Base-by-base conservation (phyloP, 2,797 vertebrate genomes). In the Nyctibius grandis region DNA sequence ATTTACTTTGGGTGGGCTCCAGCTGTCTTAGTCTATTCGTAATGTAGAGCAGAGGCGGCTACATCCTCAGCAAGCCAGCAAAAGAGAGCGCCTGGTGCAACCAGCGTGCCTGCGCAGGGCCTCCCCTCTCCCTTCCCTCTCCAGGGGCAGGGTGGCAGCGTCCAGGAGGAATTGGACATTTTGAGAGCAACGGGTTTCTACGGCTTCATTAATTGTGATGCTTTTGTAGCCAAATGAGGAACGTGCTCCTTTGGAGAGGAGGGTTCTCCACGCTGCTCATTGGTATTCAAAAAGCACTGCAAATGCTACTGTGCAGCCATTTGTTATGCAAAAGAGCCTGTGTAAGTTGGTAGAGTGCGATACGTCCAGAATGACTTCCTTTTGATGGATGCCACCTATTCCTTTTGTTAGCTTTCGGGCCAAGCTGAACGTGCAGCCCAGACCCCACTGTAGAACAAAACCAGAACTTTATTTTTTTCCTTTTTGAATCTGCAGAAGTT, bases 321-420 rank as follows among this genome's bases (percentile, higher is more conserved):
- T 97, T 97, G 97, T 97, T 96, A 97, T 97, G 96, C 95, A 97
- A 93, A 97, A 96, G 85, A 91, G 72, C 92, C 82, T 48, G 42
- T 79, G 83, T 91, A 93, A 93, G 86, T 95, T 95, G 77, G 78
- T 95, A 77, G 85, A 60, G 91, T 67, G 96, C 33, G 33, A 77
- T 94, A 94, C 15, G 60, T 92, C 95, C 92, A 57, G 91, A 86
- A 91, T 88, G 80, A 86, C 91, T 96, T 97, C 93, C 85, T 93
- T 96, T 90, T 97, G 91, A 96, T 95, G 92, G 81, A 90, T 96
- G 88, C 85, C 93, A 95, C 92, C 91, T 96, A 91, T 77, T 95
- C 90, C 89, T 96, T 95, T 97, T 96, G 93, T 97, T 95, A 82
- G 88, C 77, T 93, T 72, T 95, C 0, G 2, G 73, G 67, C 89